Evolutionary conservation across 2,888 invertebrate genomes (phyloP).

Genomic region (Drosophila subsilvestris): DNA sequence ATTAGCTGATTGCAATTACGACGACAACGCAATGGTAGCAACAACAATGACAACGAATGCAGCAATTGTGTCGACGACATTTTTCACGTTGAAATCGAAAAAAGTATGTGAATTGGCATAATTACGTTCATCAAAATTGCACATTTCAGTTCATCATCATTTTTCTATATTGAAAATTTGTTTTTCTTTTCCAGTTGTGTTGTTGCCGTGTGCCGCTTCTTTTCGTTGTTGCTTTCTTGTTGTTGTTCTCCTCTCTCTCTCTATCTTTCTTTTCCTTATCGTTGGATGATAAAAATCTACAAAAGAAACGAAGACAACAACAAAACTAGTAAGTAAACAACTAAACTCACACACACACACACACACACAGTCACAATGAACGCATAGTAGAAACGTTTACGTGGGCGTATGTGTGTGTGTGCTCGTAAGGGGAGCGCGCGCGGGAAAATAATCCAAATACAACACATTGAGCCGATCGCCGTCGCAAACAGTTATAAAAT

Average conservation of each 20-base stretch:
- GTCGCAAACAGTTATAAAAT: not conserved
- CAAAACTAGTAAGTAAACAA: constrained; percentile 68
- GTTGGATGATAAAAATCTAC: constrained; percentile 65
- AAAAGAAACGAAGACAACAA: constrained; percentile 53
- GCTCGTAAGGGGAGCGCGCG: constrained; percentile 20
- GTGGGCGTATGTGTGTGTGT: not conserved
- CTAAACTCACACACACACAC: constrained; percentile 11
- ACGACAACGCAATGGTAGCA: constrained; percentile 83
- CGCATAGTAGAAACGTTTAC: not conserved
- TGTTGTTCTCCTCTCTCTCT: constrained; percentile 43
- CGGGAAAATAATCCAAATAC: constrained; percentile 33
- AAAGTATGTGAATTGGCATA: constrained; percentile 83
- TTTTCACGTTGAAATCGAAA: constrained; percentile 84
- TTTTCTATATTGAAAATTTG: constrained; percentile 53
- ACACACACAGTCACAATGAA: constrained; percentile 4
- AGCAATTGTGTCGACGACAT: constrained; percentile 83
- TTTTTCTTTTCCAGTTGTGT: constrained; percentile 34
- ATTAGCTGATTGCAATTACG: constrained; percentile 81
- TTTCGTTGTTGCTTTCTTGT: constrained; percentile 27
- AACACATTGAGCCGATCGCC: not conserved
- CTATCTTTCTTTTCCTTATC: constrained; percentile 36
- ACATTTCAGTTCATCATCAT: constrained; percentile 81
- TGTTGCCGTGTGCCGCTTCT: constrained; percentile 40
- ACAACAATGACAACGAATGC: constrained; percentile 81
- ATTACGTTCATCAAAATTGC: constrained; percentile 82